Conservation (phyloP, 2,113 vertebrate genomes). For the Sylvicapra grimmia region DNA sequence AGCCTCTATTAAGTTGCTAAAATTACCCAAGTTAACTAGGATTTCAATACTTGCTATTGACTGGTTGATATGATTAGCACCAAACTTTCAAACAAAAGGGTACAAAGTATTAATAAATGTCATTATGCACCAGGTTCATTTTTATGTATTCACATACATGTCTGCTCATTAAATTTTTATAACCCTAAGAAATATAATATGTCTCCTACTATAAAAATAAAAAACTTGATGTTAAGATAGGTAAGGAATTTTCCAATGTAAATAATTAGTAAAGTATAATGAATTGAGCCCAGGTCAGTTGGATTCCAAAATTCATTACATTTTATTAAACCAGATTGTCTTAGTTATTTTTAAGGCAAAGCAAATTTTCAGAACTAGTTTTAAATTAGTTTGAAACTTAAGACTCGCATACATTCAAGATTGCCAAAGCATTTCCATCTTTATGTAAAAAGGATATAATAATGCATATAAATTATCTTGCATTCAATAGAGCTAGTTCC, state of each 20-base stretch:
- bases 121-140: neutral
- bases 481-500: constrained; percentile 53
- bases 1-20: neutral
- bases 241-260: neutral
- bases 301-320: constrained; percentile 32
- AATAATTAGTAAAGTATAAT: neutral
- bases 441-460: constrained; percentile 66
- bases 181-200: constrained; percentile 7
- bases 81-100: neutral
- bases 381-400: constrained; percentile 62
- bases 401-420: constrained; percentile 26
- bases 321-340: constrained; percentile 52
- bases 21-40: neutral
- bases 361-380: constrained; percentile 60
- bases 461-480: constrained; percentile 67
- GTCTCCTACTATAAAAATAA: neutral
- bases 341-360: constrained; percentile 56
- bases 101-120: constrained; percentile 29
- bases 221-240: neutral
- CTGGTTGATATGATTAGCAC: constrained; percentile 6
- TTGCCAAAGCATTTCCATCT: constrained; percentile 68
- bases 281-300: neutral
- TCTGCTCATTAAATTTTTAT: neutral
- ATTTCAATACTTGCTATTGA: constrained; percentile 25
- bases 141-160: neutral